These are phyloP conservation scores for Aythya baeri DNA, from an alignment of 2,113 vertebrate species.

Conservation along the genomic window DNA sequence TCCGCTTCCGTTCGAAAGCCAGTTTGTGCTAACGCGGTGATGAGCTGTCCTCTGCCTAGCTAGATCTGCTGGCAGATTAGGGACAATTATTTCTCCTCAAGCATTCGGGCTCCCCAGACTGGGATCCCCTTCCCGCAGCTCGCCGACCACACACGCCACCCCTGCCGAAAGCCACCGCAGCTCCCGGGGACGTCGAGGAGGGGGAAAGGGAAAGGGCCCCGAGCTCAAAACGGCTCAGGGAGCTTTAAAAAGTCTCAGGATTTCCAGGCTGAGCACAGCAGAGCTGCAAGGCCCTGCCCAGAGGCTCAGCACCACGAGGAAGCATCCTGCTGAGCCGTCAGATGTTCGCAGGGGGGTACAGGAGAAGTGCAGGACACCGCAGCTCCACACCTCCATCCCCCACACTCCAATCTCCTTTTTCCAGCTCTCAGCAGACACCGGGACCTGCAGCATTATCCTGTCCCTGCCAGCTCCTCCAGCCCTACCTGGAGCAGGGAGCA, in stretches of 20 bases:
- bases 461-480: neutral
- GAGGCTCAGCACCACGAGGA: neutral
- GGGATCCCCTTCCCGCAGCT: neutral
- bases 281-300: neutral
- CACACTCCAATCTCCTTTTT: neutral
- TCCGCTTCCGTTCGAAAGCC: conserved; percentile 47
- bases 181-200: neutral
- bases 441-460: neutral
- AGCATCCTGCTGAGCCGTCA: neutral
- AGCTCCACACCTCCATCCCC: neutral
- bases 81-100: conserved; percentile 55
- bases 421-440: neutral
- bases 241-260: neutral
- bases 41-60: conserved; percentile 58
- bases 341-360: neutral
- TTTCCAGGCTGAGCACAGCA: neutral
- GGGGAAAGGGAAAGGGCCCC: neutral
- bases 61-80: conserved; percentile 62
- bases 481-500: rapidly evolving
- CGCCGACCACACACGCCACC: neutral
- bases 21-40: conserved; percentile 48
- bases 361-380: neutral
- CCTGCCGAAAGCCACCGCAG: neutral
- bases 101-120: neutral
- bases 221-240: neutral